Evolutionary conservation across 2,797 vertebrate genomes (phyloP).

Genomic region (Sebastes hopkinsi): DNA sequence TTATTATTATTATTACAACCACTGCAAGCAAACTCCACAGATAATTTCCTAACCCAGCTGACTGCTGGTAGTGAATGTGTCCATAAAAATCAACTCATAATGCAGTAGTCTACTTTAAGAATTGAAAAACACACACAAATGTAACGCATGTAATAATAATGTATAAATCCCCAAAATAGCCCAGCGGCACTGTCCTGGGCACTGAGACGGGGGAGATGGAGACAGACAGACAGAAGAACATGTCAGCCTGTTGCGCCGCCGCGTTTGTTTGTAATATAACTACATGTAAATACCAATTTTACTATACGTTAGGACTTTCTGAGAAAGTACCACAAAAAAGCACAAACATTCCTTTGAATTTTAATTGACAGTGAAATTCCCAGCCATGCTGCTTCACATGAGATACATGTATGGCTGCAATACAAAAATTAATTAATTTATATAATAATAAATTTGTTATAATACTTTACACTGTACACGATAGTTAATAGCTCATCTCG

Average conservation of each 20-base stretch:
- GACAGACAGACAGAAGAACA: too few species aligned
- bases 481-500: not conserved
- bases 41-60: not conserved
- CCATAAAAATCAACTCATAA: not conserved
- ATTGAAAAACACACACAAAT: not conserved
- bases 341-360: not conserved
- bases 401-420: not conserved
- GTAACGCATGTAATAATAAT: not conserved
- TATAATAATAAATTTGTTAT: not conserved
- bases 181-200: too few species aligned
- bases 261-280: not conserved
- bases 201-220: too few species aligned
- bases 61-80: not conserved
- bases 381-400: not conserved
- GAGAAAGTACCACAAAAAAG: not conserved
- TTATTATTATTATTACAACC: not conserved
- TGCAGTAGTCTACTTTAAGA: not conserved
- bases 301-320: not conserved
- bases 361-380: not conserved
- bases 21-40: not conserved
- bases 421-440: not conserved
- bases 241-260: too few species aligned
- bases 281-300: not conserved
- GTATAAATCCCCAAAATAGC: too few species aligned
- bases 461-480: not conserved